Evolutionary conservation across 2,113 vertebrate genomes (phyloP), one percentile per base, ranked within the genome.

Genomic region (Xerus inauris): DNA sequence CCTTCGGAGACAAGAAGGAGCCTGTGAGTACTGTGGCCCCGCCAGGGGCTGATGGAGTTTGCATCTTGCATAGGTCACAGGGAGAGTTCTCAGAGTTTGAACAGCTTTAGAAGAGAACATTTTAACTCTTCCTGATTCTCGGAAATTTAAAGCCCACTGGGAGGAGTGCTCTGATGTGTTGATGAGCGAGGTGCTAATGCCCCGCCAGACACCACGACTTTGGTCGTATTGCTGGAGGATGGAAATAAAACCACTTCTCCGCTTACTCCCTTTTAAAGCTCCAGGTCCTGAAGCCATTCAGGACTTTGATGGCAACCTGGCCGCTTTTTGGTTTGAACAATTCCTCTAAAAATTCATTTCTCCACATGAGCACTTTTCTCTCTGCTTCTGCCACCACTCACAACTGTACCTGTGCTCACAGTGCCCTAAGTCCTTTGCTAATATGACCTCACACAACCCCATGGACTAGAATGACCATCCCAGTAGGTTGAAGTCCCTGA

Each of bases 1-100:
- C 99, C 99, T 99, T 95, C 0, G 65, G 77, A 40, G 35, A 83
- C 11, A 19, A 35, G 67, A 47, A 2, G 77, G 1, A 14, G 0
- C 6, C 22, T 0, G 3, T 51, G 40, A 72, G 87, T 0, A 0
- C 5, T 0, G 8, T 16, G 40, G 12, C 72, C 49, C 67, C 0
- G 2, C 6, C 17, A 83, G 28, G 64, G 35, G 89, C 2, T 77
- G 84, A 26, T 26, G 28, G 79, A 42, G 85, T 62, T 45, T 14
- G 0, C n/a, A 22, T 42, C n/a, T 32, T 16, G 35, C 14, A 76
- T 2, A 6, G 3, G 42, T 8, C 12, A 26, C 0, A 3, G 6
- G 32, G 0, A n/a, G 59, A 4, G 6, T 64, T 47, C 88, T 88
- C 51, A 26, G 32, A 40, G 12, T 0, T 6, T 14, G 11, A 4